Evolutionary conservation across 2,113 vertebrate species (phyloP).

Genomic region (Oncorhynchus tshawytscha): DNA sequence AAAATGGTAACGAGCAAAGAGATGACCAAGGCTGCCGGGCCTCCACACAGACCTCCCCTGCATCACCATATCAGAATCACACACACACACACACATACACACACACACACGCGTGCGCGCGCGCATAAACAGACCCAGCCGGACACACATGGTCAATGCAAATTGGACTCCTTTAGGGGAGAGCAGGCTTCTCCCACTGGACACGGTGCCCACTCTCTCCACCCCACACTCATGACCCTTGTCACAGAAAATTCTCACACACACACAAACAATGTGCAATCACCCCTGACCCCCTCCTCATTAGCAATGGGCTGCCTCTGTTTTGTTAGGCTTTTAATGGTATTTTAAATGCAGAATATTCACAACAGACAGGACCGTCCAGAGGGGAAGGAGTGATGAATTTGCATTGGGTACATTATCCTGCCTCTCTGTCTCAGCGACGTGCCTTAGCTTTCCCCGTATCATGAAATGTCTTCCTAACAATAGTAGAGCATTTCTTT

Average conservation of each 20-base stretch:
- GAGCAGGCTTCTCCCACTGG: slow-evolving; percentile 61
- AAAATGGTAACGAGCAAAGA: slow-evolving; percentile 67
- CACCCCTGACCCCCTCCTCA: slow-evolving; percentile 65
- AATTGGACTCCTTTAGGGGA: slow-evolving; percentile 58
- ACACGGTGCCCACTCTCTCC: slow-evolving; percentile 40
- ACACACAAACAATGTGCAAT: slow-evolving; percentile 15
- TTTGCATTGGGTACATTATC: slow-evolving; percentile 67
- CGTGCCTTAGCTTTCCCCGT: slow-evolving; percentile 25
- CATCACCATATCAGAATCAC: slow-evolving; percentile 64
- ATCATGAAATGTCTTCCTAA: background rate
- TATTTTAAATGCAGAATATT: slow-evolving; percentile 76
- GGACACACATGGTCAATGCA: slow-evolving; percentile 59
- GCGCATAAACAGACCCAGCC: slow-evolving; percentile 11
- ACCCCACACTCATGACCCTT: slow-evolving; percentile 59
- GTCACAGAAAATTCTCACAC: slow-evolving; percentile 56
- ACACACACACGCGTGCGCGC: slow-evolving; percentile 5
- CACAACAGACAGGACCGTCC: slow-evolving; percentile 67
- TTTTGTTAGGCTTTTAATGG: slow-evolving; percentile 73
- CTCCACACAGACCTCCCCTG: slow-evolving; percentile 32
- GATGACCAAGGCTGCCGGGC: slow-evolving; percentile 56
- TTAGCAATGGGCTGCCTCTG: slow-evolving; percentile 70
- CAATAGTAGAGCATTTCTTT: background rate
- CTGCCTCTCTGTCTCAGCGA: slow-evolving; percentile 12
- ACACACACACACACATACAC: no score
- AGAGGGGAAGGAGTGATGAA: slow-evolving; percentile 63